Conservation (phyloP, 2,113 vertebrate genomes). For the Gobius niger region DNA sequence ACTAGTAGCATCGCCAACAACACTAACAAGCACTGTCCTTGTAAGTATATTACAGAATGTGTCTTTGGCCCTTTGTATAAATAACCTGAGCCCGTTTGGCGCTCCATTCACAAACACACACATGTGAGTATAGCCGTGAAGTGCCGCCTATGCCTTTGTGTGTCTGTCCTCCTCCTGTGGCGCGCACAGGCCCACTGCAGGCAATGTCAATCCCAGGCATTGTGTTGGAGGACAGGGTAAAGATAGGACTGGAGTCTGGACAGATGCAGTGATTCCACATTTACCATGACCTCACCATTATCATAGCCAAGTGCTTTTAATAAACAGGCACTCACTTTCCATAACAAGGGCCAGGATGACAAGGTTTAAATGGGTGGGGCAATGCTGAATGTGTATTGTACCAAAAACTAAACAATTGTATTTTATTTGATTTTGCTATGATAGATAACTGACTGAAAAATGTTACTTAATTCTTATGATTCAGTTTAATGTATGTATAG, state of each 20-base stretch:
- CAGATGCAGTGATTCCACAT: conserved; percentile 11
- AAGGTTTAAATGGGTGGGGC: not conserved
- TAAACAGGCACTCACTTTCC: conserved; percentile 5
- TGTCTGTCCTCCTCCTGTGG: conserved; percentile 11
- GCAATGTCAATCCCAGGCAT: not conserved
- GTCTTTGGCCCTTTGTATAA: conserved; percentile 7
- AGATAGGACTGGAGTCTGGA: conserved; percentile 5
- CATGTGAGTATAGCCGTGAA: conserved; percentile 13
- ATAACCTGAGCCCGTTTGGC: conserved; percentile 27
- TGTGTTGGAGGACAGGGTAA: conserved; percentile 16
- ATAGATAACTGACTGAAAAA: no score
- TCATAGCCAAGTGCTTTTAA: not conserved
- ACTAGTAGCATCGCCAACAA: not conserved
- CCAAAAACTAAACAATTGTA: no score
- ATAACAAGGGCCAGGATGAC: not conserved
- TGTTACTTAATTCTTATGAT: no score
- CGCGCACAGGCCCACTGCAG: not conserved
- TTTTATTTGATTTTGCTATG: no score
- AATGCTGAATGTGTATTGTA: not conserved
- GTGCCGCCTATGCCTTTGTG: conserved; percentile 3
- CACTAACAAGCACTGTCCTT: not conserved
- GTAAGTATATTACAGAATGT: not conserved
- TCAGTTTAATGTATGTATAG: no score
- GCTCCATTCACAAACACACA: conserved; percentile 18
- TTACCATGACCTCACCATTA: not conserved